Evolutionary conservation across 2,797 vertebrate genomes (phyloP).

Genomic region (Meriones psammophilus): DNA sequence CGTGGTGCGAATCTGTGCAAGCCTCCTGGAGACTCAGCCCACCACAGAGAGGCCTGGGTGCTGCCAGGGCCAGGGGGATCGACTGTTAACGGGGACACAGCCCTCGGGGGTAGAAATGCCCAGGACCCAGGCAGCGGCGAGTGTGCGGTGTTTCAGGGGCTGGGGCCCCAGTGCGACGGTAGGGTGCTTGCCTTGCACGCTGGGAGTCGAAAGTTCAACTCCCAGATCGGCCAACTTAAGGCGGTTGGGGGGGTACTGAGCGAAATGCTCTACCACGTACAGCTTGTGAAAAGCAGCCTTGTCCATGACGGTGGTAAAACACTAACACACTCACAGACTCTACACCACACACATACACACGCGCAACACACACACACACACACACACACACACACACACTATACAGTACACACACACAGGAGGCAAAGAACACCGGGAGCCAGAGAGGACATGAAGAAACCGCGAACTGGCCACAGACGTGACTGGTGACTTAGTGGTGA

Average conservation of each 20-base stretch:
- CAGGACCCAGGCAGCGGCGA: background rate
- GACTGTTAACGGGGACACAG: too few species aligned
- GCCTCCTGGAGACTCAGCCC: background rate
- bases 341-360: too few species aligned
- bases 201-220: background rate
- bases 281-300: background rate
- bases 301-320: background rate
- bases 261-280: background rate
- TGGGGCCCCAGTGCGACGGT: background rate
- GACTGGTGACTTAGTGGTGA: too few species aligned
- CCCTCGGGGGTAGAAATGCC: background rate
- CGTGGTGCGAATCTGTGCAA: background rate
- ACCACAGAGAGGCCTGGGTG: background rate
- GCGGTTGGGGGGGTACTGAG: accelerated
- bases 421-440: background rate
- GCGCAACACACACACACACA: background rate
- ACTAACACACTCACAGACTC: background rate
- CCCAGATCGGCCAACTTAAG: background rate
- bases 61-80: background rate
- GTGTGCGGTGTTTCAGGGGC: background rate
- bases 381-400: background rate
- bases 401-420: background rate
- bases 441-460: background rate
- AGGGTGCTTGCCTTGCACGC: background rate
- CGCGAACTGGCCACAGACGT: accelerated